A percentile compares a stretch with the other conserved stretches of the same genome.
Evolutionary conservation across 2,797 vertebrate genomes (phyloP).

Genomic region (Molossus alvarezi): DNA sequence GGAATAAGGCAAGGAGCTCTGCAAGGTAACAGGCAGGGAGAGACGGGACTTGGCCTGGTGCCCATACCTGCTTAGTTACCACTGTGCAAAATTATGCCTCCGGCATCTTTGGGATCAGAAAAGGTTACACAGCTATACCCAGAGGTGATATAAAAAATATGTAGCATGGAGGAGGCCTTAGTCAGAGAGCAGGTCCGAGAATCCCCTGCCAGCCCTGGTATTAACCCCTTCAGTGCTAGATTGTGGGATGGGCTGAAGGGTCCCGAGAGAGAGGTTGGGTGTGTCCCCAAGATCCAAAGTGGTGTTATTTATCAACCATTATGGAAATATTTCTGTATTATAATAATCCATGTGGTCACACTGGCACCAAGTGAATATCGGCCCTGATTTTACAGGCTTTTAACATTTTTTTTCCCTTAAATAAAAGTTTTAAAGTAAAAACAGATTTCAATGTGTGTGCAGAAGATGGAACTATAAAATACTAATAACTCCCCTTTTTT

Average conservation of each 20-base stretch:
- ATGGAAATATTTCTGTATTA: neutral
- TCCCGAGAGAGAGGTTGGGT: neutral
- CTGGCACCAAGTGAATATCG: neutral
- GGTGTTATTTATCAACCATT: neutral
- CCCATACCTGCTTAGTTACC: neutral
- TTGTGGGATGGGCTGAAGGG: neutral
- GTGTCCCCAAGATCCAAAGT: neutral
- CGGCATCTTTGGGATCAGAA: neutral
- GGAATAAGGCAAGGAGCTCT: neutral
- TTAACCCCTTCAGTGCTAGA: neutral
- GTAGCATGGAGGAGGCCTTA: neutral
- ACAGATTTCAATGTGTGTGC: slow-evolving; percentile 52
- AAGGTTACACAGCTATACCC: neutral
- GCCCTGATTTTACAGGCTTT: neutral
- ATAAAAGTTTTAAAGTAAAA: slow-evolving; percentile 66
- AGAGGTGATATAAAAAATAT: neutral
- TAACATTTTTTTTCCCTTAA: neutral
- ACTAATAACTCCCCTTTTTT: slow-evolving; percentile 7
- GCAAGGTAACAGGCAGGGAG: neutral
- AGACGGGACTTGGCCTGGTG: neutral
- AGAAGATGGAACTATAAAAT: slow-evolving; percentile 48
- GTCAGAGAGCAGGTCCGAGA: neutral
- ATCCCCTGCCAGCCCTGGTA: neutral
- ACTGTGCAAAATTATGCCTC: neutral
- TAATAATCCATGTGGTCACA: neutral